These are phyloP conservation scores for Colossoma macropomum DNA, from an alignment of 2,113 vertebrate genomes.

Conservation along the genomic window DNA sequence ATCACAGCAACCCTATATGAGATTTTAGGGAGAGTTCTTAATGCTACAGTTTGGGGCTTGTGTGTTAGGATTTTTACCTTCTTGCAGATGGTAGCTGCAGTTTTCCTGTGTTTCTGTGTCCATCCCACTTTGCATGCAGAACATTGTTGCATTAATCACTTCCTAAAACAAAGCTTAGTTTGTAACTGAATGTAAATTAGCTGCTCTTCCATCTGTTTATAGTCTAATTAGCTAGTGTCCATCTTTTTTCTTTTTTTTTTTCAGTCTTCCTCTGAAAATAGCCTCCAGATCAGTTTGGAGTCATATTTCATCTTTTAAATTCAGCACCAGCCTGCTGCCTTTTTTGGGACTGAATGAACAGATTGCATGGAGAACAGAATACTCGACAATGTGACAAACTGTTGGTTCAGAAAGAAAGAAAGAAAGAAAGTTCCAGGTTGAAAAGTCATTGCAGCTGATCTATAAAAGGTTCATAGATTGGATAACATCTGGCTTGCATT, in stretches of 20 bases:
- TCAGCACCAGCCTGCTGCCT: not conserved
- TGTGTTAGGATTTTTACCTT: not conserved
- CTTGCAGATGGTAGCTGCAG: not conserved
- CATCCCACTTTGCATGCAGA: not conserved
- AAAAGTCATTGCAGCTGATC: no score
- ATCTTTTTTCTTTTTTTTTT: not conserved
- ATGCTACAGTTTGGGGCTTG: not conserved
- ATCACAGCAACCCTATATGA: no score
- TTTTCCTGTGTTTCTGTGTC: not conserved
- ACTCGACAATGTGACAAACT: constrained; percentile 1
- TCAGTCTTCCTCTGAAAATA: not conserved
- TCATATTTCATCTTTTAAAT: not conserved
- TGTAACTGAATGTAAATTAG: constrained; percentile 12
- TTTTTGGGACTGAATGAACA: not conserved
- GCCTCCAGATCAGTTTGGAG: not conserved
- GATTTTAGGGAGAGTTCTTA: not conserved
- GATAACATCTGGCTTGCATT: no score
- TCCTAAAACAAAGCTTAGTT: constrained; percentile 4
- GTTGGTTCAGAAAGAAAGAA: constrained; percentile 21
- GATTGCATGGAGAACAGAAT: constrained; percentile 20
- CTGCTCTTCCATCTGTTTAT: constrained; percentile 12
- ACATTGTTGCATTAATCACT: not conserved
- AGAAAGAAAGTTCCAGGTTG: not conserved
- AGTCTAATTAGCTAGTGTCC: not conserved
- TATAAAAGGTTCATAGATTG: no score